Percentiles rank a stretch among this genome's conserved stretches.
Conservation (phyloP, 2,113 vertebrate species). For the Varanus komodoensis region DNA sequence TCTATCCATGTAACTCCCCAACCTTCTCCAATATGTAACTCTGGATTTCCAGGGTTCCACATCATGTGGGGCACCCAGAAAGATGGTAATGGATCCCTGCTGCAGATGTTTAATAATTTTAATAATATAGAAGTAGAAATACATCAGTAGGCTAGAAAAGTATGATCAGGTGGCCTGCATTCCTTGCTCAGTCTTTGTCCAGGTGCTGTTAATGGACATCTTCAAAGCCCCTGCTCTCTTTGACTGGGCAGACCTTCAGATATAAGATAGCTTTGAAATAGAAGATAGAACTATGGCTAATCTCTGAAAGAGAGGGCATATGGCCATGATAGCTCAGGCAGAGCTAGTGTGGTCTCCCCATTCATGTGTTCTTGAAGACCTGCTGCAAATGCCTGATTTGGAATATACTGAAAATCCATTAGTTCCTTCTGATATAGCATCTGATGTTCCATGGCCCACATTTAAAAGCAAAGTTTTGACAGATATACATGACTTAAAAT, state of each 20-base stretch:
- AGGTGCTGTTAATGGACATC: no score
- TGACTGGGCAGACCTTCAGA: no score
- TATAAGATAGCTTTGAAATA: no score
- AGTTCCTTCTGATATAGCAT: not conserved
- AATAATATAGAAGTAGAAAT: no score
- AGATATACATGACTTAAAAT: not conserved
- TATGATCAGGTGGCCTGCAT: no score
- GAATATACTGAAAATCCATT: not conserved
- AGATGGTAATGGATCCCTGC: not conserved
- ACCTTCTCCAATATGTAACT: not conserved
- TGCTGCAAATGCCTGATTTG: not conserved
- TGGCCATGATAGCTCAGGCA: not conserved
- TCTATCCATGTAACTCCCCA: not conserved
- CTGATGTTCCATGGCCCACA: not conserved
- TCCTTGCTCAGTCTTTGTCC: no score
- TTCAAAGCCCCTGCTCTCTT: no score
- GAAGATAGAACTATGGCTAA: no score
- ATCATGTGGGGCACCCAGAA: not conserved
- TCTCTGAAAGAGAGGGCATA: no score
- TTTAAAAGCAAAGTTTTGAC: not conserved
- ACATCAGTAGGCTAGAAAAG: no score
- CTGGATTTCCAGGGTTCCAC: not conserved
- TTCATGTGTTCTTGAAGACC: not conserved
- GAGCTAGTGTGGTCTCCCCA: not conserved
- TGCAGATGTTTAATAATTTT: not conserved